phyloP scores from a whole-genome alignment of 2,113 vertebrate genomes.

The Meleagris gallopavo region DNA sequence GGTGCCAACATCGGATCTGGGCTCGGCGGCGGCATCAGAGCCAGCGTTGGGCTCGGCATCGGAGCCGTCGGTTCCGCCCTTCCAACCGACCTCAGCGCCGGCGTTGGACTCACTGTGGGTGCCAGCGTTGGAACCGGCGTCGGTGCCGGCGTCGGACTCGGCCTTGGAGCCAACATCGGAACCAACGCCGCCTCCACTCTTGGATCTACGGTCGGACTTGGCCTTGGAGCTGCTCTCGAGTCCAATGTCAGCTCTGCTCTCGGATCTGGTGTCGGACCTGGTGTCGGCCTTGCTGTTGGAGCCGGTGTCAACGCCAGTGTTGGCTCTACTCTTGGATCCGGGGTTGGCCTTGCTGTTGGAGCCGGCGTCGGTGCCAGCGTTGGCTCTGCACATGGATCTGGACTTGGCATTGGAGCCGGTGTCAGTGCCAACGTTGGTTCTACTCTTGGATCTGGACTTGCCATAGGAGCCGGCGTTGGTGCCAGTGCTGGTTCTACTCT shows the following conservation, averaged over 20 bases:
- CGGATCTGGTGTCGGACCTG: too few species aligned
- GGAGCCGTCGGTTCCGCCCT: neutral
- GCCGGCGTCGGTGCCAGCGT: neutral
- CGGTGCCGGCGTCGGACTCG: neutral
- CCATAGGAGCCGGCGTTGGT: rapidly evolving
- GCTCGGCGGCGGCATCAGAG: neutral
- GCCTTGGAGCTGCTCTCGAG: neutral
- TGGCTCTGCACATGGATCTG: neutral
- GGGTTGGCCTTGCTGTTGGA: neutral
- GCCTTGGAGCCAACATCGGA: neutral
- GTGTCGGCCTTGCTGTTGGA: neutral
- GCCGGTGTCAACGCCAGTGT: neutral
- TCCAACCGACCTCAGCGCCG: neutral
- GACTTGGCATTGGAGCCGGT: neutral
- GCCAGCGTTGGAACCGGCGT: neutral
- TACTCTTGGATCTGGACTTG: neutral
- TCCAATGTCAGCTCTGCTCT: neutral
- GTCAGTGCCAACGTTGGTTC: neutral
- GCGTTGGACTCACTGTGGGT: neutral
- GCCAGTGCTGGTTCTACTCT: too few species aligned
- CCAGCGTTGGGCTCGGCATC: rapidly evolving
- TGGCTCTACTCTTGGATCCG: neutral
- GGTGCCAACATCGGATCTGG: neutral
- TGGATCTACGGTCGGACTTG: neutral
- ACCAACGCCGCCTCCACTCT: neutral